Conservation (phyloP, 2,888 invertebrate genomes). For the Cheilosia grossa region DNA sequence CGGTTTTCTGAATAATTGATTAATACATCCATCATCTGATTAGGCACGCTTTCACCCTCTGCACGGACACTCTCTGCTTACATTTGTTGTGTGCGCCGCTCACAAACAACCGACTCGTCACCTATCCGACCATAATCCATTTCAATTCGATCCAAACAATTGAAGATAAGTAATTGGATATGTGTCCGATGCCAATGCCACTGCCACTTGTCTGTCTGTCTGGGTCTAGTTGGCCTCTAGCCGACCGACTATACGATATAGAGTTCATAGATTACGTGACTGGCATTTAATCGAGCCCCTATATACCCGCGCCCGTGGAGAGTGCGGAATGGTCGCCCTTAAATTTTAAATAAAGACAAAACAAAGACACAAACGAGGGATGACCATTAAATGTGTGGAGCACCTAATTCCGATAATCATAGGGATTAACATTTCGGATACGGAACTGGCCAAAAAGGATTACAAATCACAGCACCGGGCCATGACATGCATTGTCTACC, state of each 20-base stretch:
- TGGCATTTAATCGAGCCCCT: conserved; percentile 53
- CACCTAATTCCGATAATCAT: conserved; percentile 67
- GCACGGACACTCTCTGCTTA: too few relatives aligned
- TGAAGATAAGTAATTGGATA: conserved; percentile 69
- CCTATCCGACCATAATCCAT: conserved; percentile 63
- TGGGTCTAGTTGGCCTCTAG: conserved; percentile 38
- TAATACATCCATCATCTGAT: too few relatives aligned
- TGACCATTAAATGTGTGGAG: conserved; percentile 59
- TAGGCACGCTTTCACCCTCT: too few relatives aligned
- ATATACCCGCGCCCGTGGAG: background rate
- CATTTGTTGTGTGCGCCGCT: too few relatives aligned
- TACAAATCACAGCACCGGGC: conserved; percentile 43
- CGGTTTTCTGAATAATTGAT: too few relatives aligned
- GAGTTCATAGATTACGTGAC: conserved; percentile 66
- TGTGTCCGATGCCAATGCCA: conserved; percentile 55
- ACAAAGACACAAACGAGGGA: conserved; percentile 38
- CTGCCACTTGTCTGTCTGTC: conserved; percentile 56
- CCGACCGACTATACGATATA: background rate
- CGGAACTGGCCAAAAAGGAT: conserved; percentile 41
- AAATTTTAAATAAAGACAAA: conserved; percentile 62
- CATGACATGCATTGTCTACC: conserved; percentile 18
- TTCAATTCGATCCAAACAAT: conserved; percentile 64
- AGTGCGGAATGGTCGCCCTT: conserved; percentile 31
- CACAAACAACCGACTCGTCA: conserved; percentile 39
- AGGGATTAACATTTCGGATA: conserved; percentile 52